Evolutionary conservation across 2,797 vertebrate species (phyloP), one percentile per base, ranked within the genome.

Genomic region (Gymnocypris eckloni): DNA sequence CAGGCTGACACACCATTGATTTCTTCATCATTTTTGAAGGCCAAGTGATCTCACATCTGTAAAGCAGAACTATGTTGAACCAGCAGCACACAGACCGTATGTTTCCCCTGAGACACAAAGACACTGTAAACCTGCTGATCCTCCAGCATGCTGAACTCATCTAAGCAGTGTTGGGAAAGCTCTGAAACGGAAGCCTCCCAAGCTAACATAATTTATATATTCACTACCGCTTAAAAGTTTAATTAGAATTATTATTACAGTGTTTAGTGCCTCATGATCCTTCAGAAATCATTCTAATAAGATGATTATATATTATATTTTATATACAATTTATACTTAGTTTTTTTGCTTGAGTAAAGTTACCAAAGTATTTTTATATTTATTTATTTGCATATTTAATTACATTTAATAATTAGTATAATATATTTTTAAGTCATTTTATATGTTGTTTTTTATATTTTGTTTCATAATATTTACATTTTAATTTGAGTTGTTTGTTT

Each of bases 11-110:
- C 64, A 67, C 70, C 89, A 86, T 89, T 89, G 89, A 91, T 86
- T 87, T 85, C 84, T 88, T 88, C 87, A 92, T 94, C 90, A 91
- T 78, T 88, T 87, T 85, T 83, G 89, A 90, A 89, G 86, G 86
- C 54, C 81, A 86, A 86, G 86, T 72, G 86, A 90, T 90, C 89
- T 88, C 70, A 90, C 70, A 20, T 9, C 50, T 82, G 87, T 88
- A 91, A 87, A 67, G 61, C 61, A 84, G 61, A 77, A 66, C 33
- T 67, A 37, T 69, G 82, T 84, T 67, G 81, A 88, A 80, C 79
- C 87, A 71, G 89, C 72, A 87, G 85, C 75, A 82, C 22, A 61
- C 72, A 18, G 43, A 66, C 76, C 10, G 41, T 83, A 56, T 78
- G 73, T 43, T 84, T 69, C 48, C 72, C 59, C 43, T 4, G 50